phyloP scores from a whole-genome alignment of 2,113 vertebrate genomes.

The Paradoxurus hermaphroditus region DNA sequence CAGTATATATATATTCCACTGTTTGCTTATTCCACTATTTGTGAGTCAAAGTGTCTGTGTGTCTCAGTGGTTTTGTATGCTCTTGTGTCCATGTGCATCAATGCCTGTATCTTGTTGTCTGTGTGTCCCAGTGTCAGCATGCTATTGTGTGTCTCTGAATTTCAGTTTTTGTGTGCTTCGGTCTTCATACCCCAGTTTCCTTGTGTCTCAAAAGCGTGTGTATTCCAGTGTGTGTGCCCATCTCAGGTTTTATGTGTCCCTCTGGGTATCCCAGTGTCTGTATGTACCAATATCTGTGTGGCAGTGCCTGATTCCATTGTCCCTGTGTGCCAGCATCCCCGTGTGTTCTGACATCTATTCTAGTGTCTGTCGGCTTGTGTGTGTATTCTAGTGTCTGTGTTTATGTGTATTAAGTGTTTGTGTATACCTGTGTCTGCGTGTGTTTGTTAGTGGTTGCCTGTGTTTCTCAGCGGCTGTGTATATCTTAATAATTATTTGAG shows the following conservation, averaged over 20 bases:
- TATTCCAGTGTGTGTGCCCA: neutral
- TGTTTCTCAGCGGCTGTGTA: neutral
- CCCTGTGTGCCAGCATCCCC: neutral
- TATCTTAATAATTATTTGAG: neutral
- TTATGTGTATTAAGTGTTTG: slow-evolving; percentile 1
- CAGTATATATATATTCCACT: neutral
- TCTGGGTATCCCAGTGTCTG: neutral
- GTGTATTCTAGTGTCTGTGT: neutral
- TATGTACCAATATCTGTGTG: neutral
- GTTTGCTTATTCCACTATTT: neutral
- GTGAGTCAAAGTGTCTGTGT: neutral
- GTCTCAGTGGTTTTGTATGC: neutral
- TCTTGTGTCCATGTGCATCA: neutral
- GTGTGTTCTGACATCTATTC: neutral
- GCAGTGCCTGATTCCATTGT: neutral
- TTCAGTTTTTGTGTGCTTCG: neutral
- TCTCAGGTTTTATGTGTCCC: neutral
- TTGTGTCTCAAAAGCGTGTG: neutral
- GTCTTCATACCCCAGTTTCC: neutral
- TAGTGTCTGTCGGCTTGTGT: slow-evolving; percentile 8
- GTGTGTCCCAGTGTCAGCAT: neutral
- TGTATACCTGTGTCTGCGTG: neutral
- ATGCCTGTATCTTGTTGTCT: neutral
- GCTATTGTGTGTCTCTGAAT: neutral
- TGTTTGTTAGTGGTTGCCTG: slow-evolving; percentile 2